These are phyloP conservation scores for Dorcus parallelipipedus DNA, from an alignment of 2,888 invertebrate genomes.

Conservation along the genomic window DNA sequence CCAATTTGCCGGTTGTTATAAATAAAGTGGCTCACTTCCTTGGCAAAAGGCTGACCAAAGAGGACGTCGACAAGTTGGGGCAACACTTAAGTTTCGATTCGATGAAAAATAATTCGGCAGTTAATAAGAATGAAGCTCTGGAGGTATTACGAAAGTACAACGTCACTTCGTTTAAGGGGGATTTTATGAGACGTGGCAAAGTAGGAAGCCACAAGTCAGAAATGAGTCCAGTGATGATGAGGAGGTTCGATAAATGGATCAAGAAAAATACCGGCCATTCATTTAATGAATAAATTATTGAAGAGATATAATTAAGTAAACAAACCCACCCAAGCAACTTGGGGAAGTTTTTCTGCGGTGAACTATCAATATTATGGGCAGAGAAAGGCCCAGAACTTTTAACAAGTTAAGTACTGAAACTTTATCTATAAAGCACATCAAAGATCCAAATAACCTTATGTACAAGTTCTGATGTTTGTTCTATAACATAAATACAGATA, in stretches of 20 bases:
- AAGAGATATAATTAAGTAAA: too few relatives aligned
- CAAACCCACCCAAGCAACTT: too few relatives aligned
- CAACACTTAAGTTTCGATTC: slow-evolving; percentile 51
- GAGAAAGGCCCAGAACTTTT: too few relatives aligned
- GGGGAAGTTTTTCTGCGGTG: too few relatives aligned
- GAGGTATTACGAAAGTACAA: slow-evolving; percentile 28
- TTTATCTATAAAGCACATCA: too few relatives aligned
- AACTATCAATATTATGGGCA: too few relatives aligned
- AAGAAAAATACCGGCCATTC: slow-evolving; percentile 51
- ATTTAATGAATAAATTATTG: too few relatives aligned
- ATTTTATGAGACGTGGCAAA: slow-evolving; percentile 51
- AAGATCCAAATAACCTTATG: too few relatives aligned
- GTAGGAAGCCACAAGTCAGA: slow-evolving; percentile 47
- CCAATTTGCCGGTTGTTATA: slow-evolving; percentile 49
- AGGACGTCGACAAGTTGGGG: slow-evolving; percentile 43
- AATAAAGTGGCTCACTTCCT: slow-evolving; percentile 47
- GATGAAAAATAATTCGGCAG: slow-evolving; percentile 54
- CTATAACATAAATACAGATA: too few relatives aligned
- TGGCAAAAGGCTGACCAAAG: slow-evolving; percentile 39
- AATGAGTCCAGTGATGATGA: slow-evolving; percentile 68
- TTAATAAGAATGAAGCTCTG: slow-evolving; percentile 44
- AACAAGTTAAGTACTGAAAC: too few relatives aligned
- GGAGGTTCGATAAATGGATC: slow-evolving; percentile 72
- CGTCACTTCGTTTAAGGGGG: slow-evolving; percentile 29
- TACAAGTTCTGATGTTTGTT: too few relatives aligned